Evolutionary conservation across 2,888 invertebrate genomes (phyloP).

Genomic region (Chelonus formosanus): DNA sequence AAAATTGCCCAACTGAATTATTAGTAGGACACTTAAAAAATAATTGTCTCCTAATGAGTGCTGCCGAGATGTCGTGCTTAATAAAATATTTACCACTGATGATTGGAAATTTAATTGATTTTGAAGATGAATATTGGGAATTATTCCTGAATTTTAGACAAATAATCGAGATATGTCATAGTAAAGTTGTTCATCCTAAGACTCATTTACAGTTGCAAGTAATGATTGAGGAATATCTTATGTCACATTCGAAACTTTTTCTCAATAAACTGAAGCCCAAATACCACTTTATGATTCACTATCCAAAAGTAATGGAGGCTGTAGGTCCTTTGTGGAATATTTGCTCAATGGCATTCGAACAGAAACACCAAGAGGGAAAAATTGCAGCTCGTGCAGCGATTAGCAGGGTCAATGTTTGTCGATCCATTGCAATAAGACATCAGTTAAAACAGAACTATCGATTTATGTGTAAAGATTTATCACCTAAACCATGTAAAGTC

Average conservation of each 20-base stretch:
- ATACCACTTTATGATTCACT: slow-evolving; percentile 9
- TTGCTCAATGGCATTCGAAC: slow-evolving; percentile 20
- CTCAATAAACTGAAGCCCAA: slow-evolving; percentile 1
- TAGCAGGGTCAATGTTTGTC: slow-evolving; percentile 10
- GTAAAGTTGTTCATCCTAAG: not conserved
- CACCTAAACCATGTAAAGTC: too few species aligned
- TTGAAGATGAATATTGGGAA: slow-evolving; percentile 1
- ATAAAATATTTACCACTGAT: slow-evolving; percentile 15
- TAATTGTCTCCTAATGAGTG: slow-evolving; percentile 15
- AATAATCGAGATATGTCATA: not conserved
- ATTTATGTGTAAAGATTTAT: too few species aligned
- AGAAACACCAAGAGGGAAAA: slow-evolving; percentile 19
- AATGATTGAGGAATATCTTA: slow-evolving; percentile 12
- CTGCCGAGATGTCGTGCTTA: slow-evolving; percentile 21
- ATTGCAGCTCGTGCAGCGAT: slow-evolving; percentile 12
- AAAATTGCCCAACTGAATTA: slow-evolving; percentile 11
- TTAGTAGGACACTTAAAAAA: not conserved
- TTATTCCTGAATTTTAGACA: slow-evolving; percentile 10
- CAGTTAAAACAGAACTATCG: slow-evolving; percentile 18
- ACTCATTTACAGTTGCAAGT: not conserved
- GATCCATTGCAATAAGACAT: slow-evolving; percentile 13
- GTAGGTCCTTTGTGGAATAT: slow-evolving; percentile 12
- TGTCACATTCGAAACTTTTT: slow-evolving; percentile 8
- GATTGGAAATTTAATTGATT: slow-evolving; percentile 17
- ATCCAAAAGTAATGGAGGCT: too few species aligned